Conservation (phyloP, 2,888 invertebrate genomes). For the Choreutis nemorana region DNA sequence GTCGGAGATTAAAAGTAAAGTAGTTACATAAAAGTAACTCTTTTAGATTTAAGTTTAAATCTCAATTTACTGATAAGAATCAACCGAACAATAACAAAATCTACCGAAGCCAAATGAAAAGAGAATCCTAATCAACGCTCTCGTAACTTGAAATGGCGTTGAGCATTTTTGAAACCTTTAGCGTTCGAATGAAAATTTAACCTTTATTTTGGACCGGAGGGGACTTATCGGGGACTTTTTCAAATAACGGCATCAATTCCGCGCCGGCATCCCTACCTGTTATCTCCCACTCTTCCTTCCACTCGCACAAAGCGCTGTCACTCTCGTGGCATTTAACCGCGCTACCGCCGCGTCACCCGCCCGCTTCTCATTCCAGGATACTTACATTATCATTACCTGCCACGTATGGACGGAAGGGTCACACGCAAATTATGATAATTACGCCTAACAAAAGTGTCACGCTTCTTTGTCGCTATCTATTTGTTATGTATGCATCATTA, state of each 20-base stretch:
- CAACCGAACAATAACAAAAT: too few relatives aligned
- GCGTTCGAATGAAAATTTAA: constrained; percentile 20
- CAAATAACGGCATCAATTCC: constrained; percentile 47
- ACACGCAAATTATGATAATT: constrained; percentile 36
- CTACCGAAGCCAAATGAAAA: too few relatives aligned
- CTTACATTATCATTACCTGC: constrained; percentile 35
- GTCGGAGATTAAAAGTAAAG: too few relatives aligned
- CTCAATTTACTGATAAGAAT: too few relatives aligned
- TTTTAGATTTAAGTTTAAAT: too few relatives aligned
- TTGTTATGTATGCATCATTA: too few relatives aligned
- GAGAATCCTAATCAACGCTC: constrained; percentile 36
- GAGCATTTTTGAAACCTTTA: constrained; percentile 41
- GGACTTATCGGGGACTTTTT: constrained; percentile 50
- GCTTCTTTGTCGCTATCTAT: too few relatives aligned
- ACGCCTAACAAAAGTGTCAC: constrained; percentile 29
- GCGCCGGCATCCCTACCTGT: constrained; percentile 36
- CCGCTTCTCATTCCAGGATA: constrained; percentile 36
- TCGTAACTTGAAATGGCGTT: constrained; percentile 41
- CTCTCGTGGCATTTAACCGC: constrained; percentile 24
- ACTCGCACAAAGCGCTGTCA: constrained; percentile 28
- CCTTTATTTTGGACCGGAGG: constrained; percentile 39
- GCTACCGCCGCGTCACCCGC: too few relatives aligned
- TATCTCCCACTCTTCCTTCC: constrained; percentile 43
- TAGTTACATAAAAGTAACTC: too few relatives aligned
- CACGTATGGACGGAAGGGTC: constrained; percentile 21